Evolutionary conservation across 2,113 vertebrate species (phyloP).

Genomic region (Coptodon bakossiorum): DNA sequence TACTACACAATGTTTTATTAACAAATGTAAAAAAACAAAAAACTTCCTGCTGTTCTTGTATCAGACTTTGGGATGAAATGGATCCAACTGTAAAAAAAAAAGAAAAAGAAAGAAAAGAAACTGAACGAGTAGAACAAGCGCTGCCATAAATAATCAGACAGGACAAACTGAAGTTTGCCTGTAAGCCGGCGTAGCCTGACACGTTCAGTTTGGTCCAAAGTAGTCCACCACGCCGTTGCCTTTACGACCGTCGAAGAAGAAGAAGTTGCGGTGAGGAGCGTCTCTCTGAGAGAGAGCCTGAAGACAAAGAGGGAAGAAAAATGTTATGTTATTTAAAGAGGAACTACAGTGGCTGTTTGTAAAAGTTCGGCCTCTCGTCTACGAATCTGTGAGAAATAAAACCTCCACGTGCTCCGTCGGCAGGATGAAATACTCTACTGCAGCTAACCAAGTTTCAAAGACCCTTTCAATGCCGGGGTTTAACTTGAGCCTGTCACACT

Average conservation of each 20-base stretch:
- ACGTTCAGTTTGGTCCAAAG: slow-evolving; percentile 74
- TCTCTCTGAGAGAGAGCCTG: slow-evolving; percentile 91
- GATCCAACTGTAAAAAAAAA: neutral
- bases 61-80: neutral
- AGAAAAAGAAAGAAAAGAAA: neutral
- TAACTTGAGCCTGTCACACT: neutral
- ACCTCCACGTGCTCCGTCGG: neutral
- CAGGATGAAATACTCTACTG: neutral
- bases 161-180: neutral
- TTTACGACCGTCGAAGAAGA: slow-evolving; percentile 89
- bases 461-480: neutral
- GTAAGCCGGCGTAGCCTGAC: neutral
- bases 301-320: neutral
- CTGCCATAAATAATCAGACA: neutral
- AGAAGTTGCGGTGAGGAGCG: slow-evolving; percentile 88
- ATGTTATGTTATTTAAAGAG: neutral
- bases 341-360: neutral
- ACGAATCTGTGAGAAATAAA: neutral
- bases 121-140: neutral
- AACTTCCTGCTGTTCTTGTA: neutral
- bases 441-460: neutral
- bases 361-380: fast-evolving
- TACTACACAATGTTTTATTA: slow-evolving; percentile 51
- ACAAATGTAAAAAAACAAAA: slow-evolving; percentile 41
- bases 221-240: slow-evolving; percentile 84